These are phyloP conservation scores for Bombus pyrosoma DNA, from an alignment of 1,140 invertebrate species.

Conservation along the genomic window DNA sequence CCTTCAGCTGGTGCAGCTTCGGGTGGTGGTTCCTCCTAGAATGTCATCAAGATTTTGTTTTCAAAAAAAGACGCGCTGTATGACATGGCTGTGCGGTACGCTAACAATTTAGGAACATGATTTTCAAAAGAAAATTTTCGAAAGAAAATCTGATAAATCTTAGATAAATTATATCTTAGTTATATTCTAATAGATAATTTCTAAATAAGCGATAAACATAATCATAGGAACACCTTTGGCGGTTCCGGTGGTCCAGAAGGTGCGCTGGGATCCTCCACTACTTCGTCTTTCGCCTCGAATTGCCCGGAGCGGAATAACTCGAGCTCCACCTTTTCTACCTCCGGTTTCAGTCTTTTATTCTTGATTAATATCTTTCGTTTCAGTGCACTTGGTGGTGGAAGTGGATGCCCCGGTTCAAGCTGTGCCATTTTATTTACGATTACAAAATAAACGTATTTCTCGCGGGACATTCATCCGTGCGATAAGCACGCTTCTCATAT, in stretches of 20 bases:
- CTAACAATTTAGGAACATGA: background rate
- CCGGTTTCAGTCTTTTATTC: slow-evolving; percentile 98
- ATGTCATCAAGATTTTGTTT: background rate
- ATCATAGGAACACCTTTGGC: slow-evolving; percentile 68
- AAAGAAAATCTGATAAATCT: no score
- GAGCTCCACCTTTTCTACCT: slow-evolving; percentile 97
- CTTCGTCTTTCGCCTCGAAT: slow-evolving; percentile 93
- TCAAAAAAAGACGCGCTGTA: no score
- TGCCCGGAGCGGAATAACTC: slow-evolving; percentile 95
- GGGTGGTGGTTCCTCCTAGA: slow-evolving; percentile 76
- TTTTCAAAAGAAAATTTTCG: background rate
- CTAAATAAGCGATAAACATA: background rate
- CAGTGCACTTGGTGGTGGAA: slow-evolving; percentile 95
- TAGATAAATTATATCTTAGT: no score
- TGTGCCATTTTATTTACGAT: slow-evolving; percentile 69
- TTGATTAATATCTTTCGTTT: slow-evolving; percentile 99
- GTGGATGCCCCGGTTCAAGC: slow-evolving; percentile 92
- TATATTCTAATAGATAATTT: no score
- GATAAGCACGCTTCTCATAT: background rate
- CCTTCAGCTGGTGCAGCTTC: slow-evolving; percentile 78
- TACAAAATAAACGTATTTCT: slow-evolving; percentile 31
- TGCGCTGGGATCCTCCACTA: slow-evolving; percentile 93
- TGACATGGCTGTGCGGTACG: no score
- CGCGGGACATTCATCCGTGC: background rate
- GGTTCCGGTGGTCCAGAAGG: slow-evolving; percentile 82